phyloP scores from a whole-genome alignment of 2,888 invertebrate species.

The Cosmopolites sordidus region DNA sequence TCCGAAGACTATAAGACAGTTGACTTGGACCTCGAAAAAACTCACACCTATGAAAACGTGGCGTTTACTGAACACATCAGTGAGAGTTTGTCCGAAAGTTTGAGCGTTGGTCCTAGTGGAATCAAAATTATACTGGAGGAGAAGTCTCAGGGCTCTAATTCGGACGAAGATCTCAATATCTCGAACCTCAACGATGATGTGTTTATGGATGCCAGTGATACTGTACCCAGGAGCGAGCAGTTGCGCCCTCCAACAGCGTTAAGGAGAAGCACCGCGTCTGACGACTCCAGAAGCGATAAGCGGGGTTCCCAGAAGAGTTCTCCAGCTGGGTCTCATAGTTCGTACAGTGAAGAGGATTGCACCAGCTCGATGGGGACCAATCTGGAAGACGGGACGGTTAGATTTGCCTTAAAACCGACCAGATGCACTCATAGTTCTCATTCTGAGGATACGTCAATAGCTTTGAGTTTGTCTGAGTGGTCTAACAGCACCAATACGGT shows the following conservation, averaged over 20 bases:
- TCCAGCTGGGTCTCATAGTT: constrained; percentile 56
- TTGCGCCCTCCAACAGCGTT: constrained; percentile 46
- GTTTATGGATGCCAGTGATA: constrained; percentile 44
- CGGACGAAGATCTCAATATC: constrained; percentile 52
- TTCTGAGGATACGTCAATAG: constrained; percentile 83
- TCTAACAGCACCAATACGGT: constrained; percentile 84
- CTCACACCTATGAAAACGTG: constrained; percentile 47
- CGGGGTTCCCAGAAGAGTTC: constrained; percentile 38
- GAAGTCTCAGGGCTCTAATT: constrained; percentile 44
- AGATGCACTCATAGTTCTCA: constrained; percentile 80
- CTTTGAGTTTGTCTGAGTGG: constrained; percentile 82
- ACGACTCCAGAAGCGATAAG: constrained; percentile 42
- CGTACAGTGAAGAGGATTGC: constrained; percentile 64
- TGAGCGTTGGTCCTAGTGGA: constrained; percentile 45
- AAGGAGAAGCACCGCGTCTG: constrained; percentile 46
- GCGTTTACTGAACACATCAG: constrained; percentile 40
- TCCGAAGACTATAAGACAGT: constrained; percentile 69
- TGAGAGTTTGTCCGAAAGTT: constrained; percentile 44
- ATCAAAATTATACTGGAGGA: constrained; percentile 45
- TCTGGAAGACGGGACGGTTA: constrained; percentile 72
- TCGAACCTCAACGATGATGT: constrained; percentile 49
- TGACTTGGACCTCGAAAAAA: constrained; percentile 48
- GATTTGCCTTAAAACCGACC: constrained; percentile 72
- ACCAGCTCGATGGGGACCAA: constrained; percentile 75
- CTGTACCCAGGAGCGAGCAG: constrained; percentile 37